Evolutionary conservation across 2,113 vertebrate species (phyloP), one percentile per base, ranked within the genome.

Genomic region (Nipponia nippon): DNA sequence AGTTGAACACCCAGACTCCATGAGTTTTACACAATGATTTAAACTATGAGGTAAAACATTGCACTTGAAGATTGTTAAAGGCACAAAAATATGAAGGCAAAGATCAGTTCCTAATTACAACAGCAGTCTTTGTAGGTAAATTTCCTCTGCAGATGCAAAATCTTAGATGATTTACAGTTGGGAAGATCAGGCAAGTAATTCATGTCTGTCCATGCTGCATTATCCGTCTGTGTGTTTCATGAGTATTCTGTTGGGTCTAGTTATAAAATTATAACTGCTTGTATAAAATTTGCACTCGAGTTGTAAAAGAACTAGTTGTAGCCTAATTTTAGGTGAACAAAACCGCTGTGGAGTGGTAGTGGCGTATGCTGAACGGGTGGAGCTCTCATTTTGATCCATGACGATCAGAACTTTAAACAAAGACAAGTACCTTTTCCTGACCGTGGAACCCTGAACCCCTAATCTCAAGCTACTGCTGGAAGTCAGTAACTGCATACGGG

Each of bases 401-500:
- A 19, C 13, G 15, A 44, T 27, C 46, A 49, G 20, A 83, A 52
- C 14, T 53, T 62, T 40, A 21, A 22, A 7, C 22, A 42, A 89
- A 66, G 26, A 42, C 11, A 56, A n/a, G 21, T 3, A 20, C 7
- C 16, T 78, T 36, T 80, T 20, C 1, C 1, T 55, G 14, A 29
- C 9, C 44, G 46, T 55, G 36, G 49, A 65, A 34, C 17, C 40
- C 11, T 21, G 30, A 36, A 59, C 10, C 79, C 40, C 17, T 16
- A 14, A 58, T 34, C 27, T 49, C 27, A 44, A 25, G 16, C 9
- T 65, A 8, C 6, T 9, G 38, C n/a, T 20, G 49, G 20, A 44
- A 59, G 65, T 15, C n/a, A 10, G 0, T 12, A 12, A 9, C 11
- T 4, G 34, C 16, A 3, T 2, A 7, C 0, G 0, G 50, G 16